phyloP scores from a whole-genome alignment of 2,113 vertebrate species.

The Taxidea taxus region DNA sequence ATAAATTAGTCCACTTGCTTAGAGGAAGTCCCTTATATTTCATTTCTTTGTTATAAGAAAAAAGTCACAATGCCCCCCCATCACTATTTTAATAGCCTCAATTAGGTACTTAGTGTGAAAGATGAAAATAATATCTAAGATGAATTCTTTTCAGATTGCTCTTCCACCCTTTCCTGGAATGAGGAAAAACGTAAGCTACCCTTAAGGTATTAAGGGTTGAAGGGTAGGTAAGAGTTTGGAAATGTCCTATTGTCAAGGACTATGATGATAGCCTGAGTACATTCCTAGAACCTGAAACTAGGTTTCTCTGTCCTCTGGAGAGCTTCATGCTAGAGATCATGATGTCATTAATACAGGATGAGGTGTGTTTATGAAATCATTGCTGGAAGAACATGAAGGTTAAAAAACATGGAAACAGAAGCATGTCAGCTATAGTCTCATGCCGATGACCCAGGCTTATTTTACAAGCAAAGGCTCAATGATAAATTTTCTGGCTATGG shows the following conservation, averaged over 20 bases:
- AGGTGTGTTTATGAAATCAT: conserved; percentile 24
- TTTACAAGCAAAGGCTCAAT: conserved; percentile 6
- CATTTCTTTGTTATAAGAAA: background rate
- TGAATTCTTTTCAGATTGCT: background rate
- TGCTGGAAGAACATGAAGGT: background rate
- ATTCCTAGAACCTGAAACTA: background rate
- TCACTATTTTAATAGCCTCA: background rate
- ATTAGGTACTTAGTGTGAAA: background rate
- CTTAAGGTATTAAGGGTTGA: background rate
- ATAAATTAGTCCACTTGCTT: background rate
- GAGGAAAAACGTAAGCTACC: conserved; percentile 33
- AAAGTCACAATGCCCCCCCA: background rate
- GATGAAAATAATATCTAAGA: background rate
- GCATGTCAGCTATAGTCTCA: background rate
- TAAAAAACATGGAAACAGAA: conserved; percentile 9
- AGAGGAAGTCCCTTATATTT: background rate
- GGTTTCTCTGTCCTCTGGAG: background rate
- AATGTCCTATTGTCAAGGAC: conserved; percentile 9
- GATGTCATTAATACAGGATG: conserved; percentile 5
- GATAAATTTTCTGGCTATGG: background rate
- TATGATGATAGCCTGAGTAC: conserved; percentile 27
- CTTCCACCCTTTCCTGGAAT: conserved; percentile 39
- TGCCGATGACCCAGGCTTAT: conserved; percentile 1
- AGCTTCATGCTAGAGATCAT: background rate
- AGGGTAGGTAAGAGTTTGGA: background rate